These are phyloP conservation scores for Pteropus rufus DNA, from an alignment of 2,797 vertebrate species.

Conservation along the genomic window DNA sequence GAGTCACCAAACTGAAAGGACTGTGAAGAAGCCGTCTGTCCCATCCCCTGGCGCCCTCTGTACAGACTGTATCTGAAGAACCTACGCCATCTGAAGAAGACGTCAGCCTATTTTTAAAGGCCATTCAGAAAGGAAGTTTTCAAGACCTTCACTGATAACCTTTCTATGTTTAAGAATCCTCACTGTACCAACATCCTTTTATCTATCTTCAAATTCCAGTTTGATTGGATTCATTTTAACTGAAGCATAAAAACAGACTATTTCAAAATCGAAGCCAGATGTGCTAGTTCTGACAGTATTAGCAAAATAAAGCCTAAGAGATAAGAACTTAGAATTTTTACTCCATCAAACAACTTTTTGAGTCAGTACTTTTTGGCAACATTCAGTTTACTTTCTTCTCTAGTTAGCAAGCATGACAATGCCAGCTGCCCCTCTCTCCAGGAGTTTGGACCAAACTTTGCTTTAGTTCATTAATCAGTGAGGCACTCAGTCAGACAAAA, in stretches of 20 bases:
- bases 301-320: conserved; percentile 62
- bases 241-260: conserved; percentile 63
- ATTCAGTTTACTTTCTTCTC: conserved; percentile 21
- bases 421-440: not conserved
- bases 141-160: conserved; percentile 36
- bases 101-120: not conserved
- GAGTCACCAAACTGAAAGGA: not conserved
- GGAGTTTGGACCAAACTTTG: not conserved
- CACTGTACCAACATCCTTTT: conserved; percentile 4
- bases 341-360: conserved; percentile 30
- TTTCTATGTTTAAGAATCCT: not conserved
- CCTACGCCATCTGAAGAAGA: not conserved
- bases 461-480: not conserved
- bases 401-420: not conserved
- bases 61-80: not conserved
- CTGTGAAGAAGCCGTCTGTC: not conserved
- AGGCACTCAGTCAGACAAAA: not conserved
- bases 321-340: conserved; percentile 49
- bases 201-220: conserved; percentile 60
- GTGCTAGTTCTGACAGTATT: conserved; percentile 58
- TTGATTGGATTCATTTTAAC: conserved; percentile 65
- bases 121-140: not conserved
- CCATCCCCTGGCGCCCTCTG: not conserved
- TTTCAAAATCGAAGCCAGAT: conserved; percentile 70
- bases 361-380: conserved; percentile 37